Base-by-base conservation (phyloP, 2,797 vertebrate species). In the Linurgus olivaceus region DNA sequence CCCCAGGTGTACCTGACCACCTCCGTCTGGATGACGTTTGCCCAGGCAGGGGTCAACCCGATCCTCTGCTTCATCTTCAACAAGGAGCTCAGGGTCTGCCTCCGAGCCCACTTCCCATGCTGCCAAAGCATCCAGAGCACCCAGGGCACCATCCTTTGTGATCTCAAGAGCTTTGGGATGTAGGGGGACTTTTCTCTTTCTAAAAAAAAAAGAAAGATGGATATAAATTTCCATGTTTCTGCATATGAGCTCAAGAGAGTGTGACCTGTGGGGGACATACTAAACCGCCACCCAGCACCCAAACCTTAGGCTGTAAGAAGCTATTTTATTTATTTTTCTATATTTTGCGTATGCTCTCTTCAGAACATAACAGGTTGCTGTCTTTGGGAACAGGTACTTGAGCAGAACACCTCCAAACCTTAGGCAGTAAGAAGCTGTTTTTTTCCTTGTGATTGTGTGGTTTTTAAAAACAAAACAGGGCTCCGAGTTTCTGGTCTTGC, bases 61-160 rank as follows among this genome's bases (percentile, higher is more conserved):
- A 98, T 99, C 90, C 98, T 99, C 96, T 99, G 99, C 97, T 99
- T 99, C 96, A 97, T 99, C 96, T 99, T 99, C 98, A 99, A 99
- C 97, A 98, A 98, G 97, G 99, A 99, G 97, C 98, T 99, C 65
- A 97, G 99, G 96, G 96, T 98, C 97, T 98, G 98, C 88, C 98
- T 99, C 97, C 95, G 98, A 97, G 98, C 99, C 93, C 98, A 98
- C 93, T 98, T 99, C 62, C 98, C 98, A 10, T 99, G 98, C 98
- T 99, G 99, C 97, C 98, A 98, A 97, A 98, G 98, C 50, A 98
- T 98, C n/a, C 99, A 98, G 95, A 98, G 97, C 98, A 31, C 98
- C 98, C 90, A 98, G 98, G 98, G 99, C 98, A 98, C 98, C 98
- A 85, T 99, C 97, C 97, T 99, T 97, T 98, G 99, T 95, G 98